Base-by-base conservation (phyloP, 2,113 vertebrate species). In the Forbesichthys papilliferus region DNA sequence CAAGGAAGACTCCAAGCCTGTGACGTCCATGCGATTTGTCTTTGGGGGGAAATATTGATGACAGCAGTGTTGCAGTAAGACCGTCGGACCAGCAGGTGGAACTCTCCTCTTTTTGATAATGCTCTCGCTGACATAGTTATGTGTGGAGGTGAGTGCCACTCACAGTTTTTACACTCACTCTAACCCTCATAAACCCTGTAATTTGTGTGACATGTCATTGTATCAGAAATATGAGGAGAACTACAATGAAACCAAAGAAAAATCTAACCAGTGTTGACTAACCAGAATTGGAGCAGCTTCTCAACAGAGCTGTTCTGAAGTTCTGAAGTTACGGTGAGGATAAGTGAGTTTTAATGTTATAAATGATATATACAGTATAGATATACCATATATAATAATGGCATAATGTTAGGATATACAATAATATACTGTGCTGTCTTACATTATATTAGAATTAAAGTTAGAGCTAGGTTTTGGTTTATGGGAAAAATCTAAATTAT, bases 21-120 rank as follows among this genome's bases (percentile, higher is more conserved):
- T 27, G 14, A 60, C 33, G 11, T 64, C 75, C 78, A 86, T 85
- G 80, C 80, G 64, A 6, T 11, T 1, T 42, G 18, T 54, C 48
- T 20, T 52, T 56, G 27, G 58, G 65, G 61, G 48, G 11, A 73
- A 18, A 64, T 14, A 61, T 78, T 48, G 74, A 66, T 49, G 73
- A 63, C 48, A 67, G 57, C 62, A 48, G 68, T 66, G 64, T 20
- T 33, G 62, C 46, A 75, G 82, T 74, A 46, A 6, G 52, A 69
- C 42, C 71, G 81, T 90, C 68, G 67, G 83, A 88, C 87, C 90
- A 92, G 89, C 90, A 91, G 91, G 88, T 84, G 88, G 84, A 87
- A 77, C 78, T 84, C 74, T 82, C 80, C 66, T 82, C 83, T 66
- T 77, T 62, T 42, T 61, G 61, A 58, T 68, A 48, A 34, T 34